Percentiles rank a stretch among this genome's conserved stretches.
These are phyloP conservation scores for Microtus richardsoni DNA, from an alignment of 2,113 vertebrate genomes.

Conservation along the genomic window DNA sequence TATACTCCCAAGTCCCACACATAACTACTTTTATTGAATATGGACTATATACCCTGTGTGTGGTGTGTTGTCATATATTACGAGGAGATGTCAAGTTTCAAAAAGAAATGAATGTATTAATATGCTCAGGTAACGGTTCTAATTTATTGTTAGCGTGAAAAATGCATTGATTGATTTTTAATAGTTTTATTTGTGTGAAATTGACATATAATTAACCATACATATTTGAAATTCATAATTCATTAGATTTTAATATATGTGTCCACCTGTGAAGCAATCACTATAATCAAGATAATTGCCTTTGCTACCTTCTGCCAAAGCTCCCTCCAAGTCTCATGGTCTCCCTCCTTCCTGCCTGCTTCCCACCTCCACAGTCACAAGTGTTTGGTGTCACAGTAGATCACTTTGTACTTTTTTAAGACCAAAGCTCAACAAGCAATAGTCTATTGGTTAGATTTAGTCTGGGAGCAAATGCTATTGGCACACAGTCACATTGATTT, in stretches of 20 bases:
- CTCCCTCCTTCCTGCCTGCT: background rate
- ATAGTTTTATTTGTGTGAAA: slow-evolving; percentile 54
- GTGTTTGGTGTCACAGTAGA: background rate
- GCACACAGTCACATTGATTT: background rate
- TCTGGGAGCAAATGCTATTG: background rate
- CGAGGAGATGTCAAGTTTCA: background rate
- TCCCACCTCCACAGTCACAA: background rate
- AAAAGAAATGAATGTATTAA: background rate
- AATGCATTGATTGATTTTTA: slow-evolving; percentile 56
- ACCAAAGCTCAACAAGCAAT: background rate
- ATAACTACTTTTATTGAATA: background rate
- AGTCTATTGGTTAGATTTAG: background rate
- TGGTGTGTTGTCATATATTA: background rate
- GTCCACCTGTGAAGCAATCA: slow-evolving; percentile 37
- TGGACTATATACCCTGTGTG: background rate
- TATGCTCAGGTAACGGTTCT: slow-evolving; percentile 9
- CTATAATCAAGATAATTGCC: slow-evolving; percentile 34
- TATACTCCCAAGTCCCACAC: background rate
- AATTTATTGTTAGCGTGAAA: slow-evolving; percentile 48
- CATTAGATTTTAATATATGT: slow-evolving; percentile 58
- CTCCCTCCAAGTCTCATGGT: background rate
- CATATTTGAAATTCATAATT: slow-evolving; percentile 59
- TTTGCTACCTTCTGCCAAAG: background rate
- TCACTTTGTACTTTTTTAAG: background rate
- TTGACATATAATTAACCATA: slow-evolving; percentile 32